Evolutionary conservation across 2,113 vertebrate genomes (phyloP).

Genomic region (Neofelis nebulosa): DNA sequence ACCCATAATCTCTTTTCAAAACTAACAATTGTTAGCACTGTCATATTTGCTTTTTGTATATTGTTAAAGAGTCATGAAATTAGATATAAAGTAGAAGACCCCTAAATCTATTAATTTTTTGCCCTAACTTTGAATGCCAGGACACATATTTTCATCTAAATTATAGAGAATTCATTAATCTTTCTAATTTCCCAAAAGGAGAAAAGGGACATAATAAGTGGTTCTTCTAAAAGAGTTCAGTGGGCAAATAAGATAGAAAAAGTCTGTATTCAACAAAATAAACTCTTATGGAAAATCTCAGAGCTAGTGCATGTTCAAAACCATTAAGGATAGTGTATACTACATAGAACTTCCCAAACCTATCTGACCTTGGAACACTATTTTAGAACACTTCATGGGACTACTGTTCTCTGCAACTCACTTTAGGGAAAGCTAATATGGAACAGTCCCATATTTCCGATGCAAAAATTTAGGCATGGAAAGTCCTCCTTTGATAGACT

Average conservation of each 20-base stretch:
- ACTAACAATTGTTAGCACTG: not conserved
- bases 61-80: constrained; percentile 6
- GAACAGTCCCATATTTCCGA: not conserved
- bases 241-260: not conserved
- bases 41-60: not conserved
- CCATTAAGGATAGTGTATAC: not conserved
- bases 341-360: not conserved
- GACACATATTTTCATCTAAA: not conserved
- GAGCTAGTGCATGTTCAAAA: not conserved
- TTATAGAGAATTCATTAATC: not conserved
- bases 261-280: not conserved
- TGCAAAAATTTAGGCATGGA: not conserved
- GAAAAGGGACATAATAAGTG: not conserved
- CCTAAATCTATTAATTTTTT: not conserved
- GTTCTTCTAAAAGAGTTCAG: not conserved
- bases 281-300: not conserved
- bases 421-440: not conserved
- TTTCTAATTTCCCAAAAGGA: constrained; percentile 11
- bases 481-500: not conserved
- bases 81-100: not conserved
- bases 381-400: not conserved
- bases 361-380: not conserved
- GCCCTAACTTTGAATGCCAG: not conserved
- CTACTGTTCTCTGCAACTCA: not conserved
- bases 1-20: not conserved